phyloP scores from a whole-genome alignment of 2,797 vertebrate species.

The Remorina albescens region DNA sequence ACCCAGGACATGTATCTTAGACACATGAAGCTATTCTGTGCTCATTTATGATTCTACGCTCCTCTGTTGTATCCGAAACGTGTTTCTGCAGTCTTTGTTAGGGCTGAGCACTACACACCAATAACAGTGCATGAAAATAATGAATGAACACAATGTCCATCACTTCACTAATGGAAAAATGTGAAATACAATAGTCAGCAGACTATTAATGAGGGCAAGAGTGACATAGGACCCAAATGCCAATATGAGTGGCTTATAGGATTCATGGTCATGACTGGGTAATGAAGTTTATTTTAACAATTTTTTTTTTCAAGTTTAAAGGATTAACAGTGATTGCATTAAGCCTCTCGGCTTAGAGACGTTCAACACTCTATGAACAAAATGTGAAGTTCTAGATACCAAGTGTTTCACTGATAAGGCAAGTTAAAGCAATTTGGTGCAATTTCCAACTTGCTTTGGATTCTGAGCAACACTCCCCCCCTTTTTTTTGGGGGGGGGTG shows the following conservation, averaged over 20 bases:
- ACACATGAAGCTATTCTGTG: slow-evolving; percentile 13
- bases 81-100: background rate
- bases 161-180: slow-evolving; percentile 29
- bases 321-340: slow-evolving; percentile 66
- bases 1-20: background rate
- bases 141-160: slow-evolving; percentile 11
- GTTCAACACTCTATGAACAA: slow-evolving; percentile 37
- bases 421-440: slow-evolving; percentile 37
- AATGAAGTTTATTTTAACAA: slow-evolving; percentile 49
- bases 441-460: slow-evolving; percentile 35
- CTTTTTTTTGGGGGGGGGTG: background rate
- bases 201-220: slow-evolving; percentile 20
- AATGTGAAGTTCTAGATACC: slow-evolving; percentile 47
- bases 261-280: slow-evolving; percentile 33
- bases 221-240: slow-evolving; percentile 30
- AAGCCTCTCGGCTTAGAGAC: slow-evolving; percentile 43
- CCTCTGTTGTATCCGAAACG: slow-evolving; percentile 11
- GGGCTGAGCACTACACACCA: background rate
- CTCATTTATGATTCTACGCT: slow-evolving; percentile 19
- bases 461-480: slow-evolving; percentile 17
- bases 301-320: slow-evolving; percentile 61
- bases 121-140: slow-evolving; percentile 12
- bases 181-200: slow-evolving; percentile 19
- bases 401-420: slow-evolving; percentile 48
- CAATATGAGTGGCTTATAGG: slow-evolving; percentile 21